Base-by-base conservation (phyloP, 2,113 vertebrate species). In the Prionailurus viverrinus region DNA sequence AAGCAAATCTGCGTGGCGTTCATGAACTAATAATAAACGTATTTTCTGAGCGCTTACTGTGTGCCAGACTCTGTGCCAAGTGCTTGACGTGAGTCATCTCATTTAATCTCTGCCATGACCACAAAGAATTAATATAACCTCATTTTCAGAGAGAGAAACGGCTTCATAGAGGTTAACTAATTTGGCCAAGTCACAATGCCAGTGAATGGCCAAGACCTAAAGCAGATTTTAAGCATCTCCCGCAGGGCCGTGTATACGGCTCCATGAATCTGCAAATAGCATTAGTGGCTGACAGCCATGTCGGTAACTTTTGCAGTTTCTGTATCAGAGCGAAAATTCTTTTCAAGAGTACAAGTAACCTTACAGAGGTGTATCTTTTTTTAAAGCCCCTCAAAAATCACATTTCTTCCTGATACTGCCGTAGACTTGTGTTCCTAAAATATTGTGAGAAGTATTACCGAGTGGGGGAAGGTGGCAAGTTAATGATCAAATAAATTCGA, bases 191-290 rank as follows among this genome's bases (percentile, higher is more conserved):
- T n/a, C 76, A 79, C 55, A 90, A 74, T 74, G 33, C 74, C 18
- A 19, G 39, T 4, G 65, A 91, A 29, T 74, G 69, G 29, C 39
- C 9, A 12, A 68, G 78, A 66, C 41, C 41, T 69, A 76, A 68
- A 15, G 1, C 16, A 66, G 45, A 63, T 45, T 45, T 31, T n/a
- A 69, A 48, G 85, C 5, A 11, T 14, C 18, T 95, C 76, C 61
- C 25, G 14, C 1, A n/a, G 36, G 5, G 5, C 2, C 19, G 23
- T 7, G 7, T 1, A 11, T 0, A 4, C 16, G 8, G 23, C 27
- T 71, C 41, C 7, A 16, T 14, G 51, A 65, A 79, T 45, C 63
- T 53, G 63, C 18, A 73, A 55, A 81, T 3, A 23, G 23, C 48
- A 23, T 5, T 80, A 61, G 45, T 71, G 61, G 83, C 66, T 69